phyloP scores from a whole-genome alignment of 2,888 invertebrate genomes.

The Tromatobia lineatoria region DNA sequence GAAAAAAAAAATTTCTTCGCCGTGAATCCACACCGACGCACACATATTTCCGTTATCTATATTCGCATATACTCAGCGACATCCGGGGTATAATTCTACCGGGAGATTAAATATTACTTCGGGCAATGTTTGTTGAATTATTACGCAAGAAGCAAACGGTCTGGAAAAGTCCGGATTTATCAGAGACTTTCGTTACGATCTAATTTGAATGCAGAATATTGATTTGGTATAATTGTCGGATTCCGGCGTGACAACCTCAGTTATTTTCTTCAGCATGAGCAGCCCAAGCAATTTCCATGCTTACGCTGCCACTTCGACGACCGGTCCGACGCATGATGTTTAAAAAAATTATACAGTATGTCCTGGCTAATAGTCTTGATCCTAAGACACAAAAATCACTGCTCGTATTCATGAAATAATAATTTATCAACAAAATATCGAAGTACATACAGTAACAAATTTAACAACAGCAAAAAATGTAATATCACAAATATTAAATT shows the following conservation, averaged over 20 bases:
- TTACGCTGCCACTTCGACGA: not conserved
- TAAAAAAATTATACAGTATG: slow-evolving; percentile 4
- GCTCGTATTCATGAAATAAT: not conserved
- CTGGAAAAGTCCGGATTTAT: not conserved
- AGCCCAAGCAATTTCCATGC: not conserved
- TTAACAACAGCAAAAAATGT: too few relatives aligned
- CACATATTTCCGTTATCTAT: not conserved
- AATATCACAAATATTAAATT: too few relatives aligned
- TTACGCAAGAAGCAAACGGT: not conserved
- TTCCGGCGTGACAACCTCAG: not conserved
- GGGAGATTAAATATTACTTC: not conserved
- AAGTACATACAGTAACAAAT: too few relatives aligned
- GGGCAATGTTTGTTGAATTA: not conserved
- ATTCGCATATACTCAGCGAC: not conserved
- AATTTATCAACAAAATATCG: too few relatives aligned
- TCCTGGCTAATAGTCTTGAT: slow-evolving; percentile 8
- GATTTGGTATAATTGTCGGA: not conserved
- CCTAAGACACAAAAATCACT: not conserved
- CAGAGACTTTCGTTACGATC: not conserved
- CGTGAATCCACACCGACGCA: not conserved
- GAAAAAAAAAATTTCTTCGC: not conserved
- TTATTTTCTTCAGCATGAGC: not conserved
- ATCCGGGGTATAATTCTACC: not conserved
- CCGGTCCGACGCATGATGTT: slow-evolving; percentile 1
- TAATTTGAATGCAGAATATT: not conserved